phyloP scores from a whole-genome alignment of 2,888 invertebrate species.

The Calameuta idolon region DNA sequence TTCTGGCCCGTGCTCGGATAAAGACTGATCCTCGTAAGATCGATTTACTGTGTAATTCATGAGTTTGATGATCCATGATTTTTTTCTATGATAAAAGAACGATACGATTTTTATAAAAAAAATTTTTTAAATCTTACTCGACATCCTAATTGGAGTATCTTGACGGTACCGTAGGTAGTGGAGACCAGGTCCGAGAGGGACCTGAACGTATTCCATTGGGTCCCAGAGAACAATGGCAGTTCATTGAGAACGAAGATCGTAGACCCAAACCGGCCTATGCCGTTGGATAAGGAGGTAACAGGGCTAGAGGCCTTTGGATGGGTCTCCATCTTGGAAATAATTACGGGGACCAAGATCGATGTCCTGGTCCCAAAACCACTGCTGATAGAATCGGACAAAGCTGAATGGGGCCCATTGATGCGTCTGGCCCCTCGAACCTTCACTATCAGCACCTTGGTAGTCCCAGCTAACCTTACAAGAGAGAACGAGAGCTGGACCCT shows the following conservation, averaged over 20 bases:
- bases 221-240: background rate
- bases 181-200: background rate
- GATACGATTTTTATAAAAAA: background rate
- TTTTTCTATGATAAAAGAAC: background rate
- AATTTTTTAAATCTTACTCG: too few species aligned
- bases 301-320: conserved; percentile 15
- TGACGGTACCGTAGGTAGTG: background rate
- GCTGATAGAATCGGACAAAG: conserved; percentile 53
- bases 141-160: too few species aligned
- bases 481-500: conserved; percentile 33
- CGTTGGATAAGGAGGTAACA: background rate
- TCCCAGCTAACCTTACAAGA: background rate
- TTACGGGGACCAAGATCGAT: conserved; percentile 66
- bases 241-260: background rate
- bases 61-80: background rate
- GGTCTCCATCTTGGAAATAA: conserved; percentile 61
- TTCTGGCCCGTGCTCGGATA: background rate
- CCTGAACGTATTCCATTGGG: background rate
- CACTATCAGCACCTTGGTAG: conserved; percentile 29
- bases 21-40: background rate
- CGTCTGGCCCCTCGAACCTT: conserved; percentile 8
- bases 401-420: conserved; percentile 59
- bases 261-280: background rate
- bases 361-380: conserved; percentile 56
- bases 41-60: background rate